Percentiles rank a stretch among this genome's conserved stretches.
phyloP scores from a whole-genome alignment of 2,113 vertebrate species.

The Chlorocebus sabaeus region DNA sequence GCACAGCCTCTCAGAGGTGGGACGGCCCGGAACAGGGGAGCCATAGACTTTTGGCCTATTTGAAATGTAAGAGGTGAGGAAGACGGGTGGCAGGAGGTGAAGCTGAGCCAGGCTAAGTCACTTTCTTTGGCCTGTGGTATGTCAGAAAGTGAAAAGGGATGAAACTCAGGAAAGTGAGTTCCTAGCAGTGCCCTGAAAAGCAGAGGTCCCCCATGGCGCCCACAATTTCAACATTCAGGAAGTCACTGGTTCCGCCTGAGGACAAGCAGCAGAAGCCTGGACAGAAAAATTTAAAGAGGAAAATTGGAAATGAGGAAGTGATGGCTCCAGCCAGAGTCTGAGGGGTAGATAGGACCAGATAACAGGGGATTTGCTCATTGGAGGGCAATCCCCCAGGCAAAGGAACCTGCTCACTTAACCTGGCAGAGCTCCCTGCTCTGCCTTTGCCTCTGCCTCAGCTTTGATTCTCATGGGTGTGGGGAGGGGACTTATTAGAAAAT shows the following conservation, averaged over 20 bases:
- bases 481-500: background rate
- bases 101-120: background rate
- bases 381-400: background rate
- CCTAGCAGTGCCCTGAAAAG: rapidly evolving
- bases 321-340: background rate
- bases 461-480: rapidly evolving
- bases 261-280: background rate
- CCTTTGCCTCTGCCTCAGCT: background rate
- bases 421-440: background rate
- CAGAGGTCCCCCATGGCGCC: background rate
- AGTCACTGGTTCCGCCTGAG: background rate
- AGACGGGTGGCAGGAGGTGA: too few relatives aligned
- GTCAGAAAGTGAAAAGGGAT: background rate
- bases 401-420: background rate
- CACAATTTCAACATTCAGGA: background rate
- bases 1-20: background rate
- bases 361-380: rapidly evolving
- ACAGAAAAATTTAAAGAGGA: background rate
- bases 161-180: background rate
- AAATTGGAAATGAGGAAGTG: background rate
- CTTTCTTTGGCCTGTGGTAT: background rate
- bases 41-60: background rate
- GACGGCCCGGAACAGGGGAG: rapidly evolving
- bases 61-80: background rate
- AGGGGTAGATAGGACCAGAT: rapidly evolving